A percentile compares a stretch with the other conserved stretches of the same genome.
Conservation (phyloP, 2,797 vertebrate genomes). For the Anabacerthia variegaticeps region DNA sequence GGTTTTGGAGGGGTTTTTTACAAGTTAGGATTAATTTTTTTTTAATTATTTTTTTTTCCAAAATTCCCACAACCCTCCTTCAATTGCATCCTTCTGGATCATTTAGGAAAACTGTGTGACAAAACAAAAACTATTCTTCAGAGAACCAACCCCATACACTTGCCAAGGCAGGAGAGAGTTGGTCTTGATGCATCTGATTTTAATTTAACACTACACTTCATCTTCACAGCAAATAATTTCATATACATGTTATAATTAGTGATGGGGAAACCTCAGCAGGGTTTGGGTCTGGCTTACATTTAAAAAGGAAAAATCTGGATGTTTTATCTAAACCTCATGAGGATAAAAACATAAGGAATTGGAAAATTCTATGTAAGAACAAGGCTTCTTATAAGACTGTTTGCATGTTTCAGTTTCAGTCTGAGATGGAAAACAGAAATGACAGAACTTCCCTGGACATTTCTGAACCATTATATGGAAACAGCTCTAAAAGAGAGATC, state of each 20-base stretch:
- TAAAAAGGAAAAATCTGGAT: background rate
- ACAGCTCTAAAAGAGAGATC: background rate
- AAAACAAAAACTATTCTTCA: background rate
- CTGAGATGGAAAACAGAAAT: slow-evolving; percentile 37
- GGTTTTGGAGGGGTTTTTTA: no score
- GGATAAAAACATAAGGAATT: slow-evolving; percentile 4
- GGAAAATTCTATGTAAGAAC: background rate
- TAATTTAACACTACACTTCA: slow-evolving; percentile 37
- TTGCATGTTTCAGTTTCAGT: slow-evolving; percentile 9
- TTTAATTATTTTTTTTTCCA: background rate
- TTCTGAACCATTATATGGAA: background rate
- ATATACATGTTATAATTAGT: background rate
- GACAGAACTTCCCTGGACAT: slow-evolving; percentile 17
- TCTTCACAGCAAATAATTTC: slow-evolving; percentile 36
- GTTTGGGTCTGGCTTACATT: slow-evolving; percentile 15
- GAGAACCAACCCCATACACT: background rate
- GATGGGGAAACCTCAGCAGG: slow-evolving; percentile 11
- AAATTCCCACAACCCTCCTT: background rate
- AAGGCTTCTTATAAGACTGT: background rate
- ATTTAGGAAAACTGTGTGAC: background rate
- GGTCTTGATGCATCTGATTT: slow-evolving; percentile 13
- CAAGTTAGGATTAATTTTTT: background rate
- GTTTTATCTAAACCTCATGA: background rate
- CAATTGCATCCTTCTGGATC: background rate
- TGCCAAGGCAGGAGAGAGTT: background rate